A percentile compares a stretch with the other conserved stretches of the same genome.
Conservation (phyloP, 2,888 invertebrate genomes). For the Eristalinus sepulchralis region DNA sequence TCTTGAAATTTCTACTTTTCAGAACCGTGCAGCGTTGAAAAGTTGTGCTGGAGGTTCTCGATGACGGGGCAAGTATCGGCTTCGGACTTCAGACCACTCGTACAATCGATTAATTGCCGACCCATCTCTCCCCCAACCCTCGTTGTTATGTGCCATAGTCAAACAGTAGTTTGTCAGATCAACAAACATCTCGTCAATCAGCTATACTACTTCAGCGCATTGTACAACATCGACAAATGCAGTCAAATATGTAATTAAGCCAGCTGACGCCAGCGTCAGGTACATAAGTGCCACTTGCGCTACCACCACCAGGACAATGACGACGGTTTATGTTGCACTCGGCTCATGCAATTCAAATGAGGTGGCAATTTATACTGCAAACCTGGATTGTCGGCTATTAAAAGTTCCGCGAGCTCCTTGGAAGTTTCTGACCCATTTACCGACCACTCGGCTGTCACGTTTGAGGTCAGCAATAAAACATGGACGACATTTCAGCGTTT, state of each 20-base stretch:
- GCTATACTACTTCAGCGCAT: neutral
- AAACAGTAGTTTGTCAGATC: neutral
- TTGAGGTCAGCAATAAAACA: constrained; percentile 34
- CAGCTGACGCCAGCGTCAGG: too few relatives aligned
- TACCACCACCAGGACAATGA: neutral
- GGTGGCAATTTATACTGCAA: neutral
- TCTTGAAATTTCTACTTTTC: too few relatives aligned
- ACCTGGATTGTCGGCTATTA: neutral
- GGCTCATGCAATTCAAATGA: neutral
- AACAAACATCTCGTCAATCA: neutral
- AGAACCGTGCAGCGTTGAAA: too few relatives aligned
- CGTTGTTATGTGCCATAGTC: too few relatives aligned
- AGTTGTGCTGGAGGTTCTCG: too few relatives aligned
- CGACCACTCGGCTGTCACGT: constrained; percentile 22
- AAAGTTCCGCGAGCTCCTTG: neutral
- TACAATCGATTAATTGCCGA: too few relatives aligned
- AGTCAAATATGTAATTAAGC: neutral
- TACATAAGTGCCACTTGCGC: neutral
- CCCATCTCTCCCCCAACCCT: too few relatives aligned
- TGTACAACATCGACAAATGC: neutral
- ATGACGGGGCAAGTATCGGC: too few relatives aligned
- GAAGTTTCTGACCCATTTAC: neutral
- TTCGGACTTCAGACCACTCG: too few relatives aligned
- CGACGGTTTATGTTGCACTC: neutral
- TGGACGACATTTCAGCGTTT: neutral